phyloP scores from a whole-genome alignment of 2,888 invertebrate genomes.

The Apantesis nais region DNA sequence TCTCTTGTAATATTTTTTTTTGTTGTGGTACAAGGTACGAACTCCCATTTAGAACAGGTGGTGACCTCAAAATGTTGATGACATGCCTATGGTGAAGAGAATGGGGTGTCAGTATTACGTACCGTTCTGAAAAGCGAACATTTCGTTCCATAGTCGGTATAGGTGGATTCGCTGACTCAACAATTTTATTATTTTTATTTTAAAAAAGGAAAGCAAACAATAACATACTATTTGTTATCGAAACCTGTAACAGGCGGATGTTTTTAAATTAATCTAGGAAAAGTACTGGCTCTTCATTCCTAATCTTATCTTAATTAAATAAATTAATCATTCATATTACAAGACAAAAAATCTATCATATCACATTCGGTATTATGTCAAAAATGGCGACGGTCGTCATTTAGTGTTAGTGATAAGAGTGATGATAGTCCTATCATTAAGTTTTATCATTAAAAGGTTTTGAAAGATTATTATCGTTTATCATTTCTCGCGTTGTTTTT shows the following conservation, averaged over 20 bases:
- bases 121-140: slow-evolving; percentile 5
- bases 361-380: neutral
- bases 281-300: neutral
- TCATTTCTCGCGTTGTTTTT: slow-evolving; percentile 33
- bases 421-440: slow-evolving; percentile 11
- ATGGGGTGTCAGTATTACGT: slow-evolving; percentile 16
- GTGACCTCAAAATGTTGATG: slow-evolving; percentile 44
- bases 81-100: slow-evolving; percentile 32
- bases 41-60: slow-evolving; percentile 50
- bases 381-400: neutral
- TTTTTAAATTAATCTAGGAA: neutral
- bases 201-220: neutral
- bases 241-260: neutral
- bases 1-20: too few relatives aligned
- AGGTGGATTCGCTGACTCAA: neutral
- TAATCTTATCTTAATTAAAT: neutral
- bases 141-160: neutral
- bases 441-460: slow-evolving; percentile 25
- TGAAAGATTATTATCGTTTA: slow-evolving; percentile 39
- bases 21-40: slow-evolving; percentile 54
- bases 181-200: neutral
- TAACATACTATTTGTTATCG: neutral
- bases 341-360: neutral
- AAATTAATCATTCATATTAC: neutral
- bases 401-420: neutral